These are phyloP conservation scores for Alauda arvensis DNA, from an alignment of 2,797 vertebrate species.

Conservation along the genomic window DNA sequence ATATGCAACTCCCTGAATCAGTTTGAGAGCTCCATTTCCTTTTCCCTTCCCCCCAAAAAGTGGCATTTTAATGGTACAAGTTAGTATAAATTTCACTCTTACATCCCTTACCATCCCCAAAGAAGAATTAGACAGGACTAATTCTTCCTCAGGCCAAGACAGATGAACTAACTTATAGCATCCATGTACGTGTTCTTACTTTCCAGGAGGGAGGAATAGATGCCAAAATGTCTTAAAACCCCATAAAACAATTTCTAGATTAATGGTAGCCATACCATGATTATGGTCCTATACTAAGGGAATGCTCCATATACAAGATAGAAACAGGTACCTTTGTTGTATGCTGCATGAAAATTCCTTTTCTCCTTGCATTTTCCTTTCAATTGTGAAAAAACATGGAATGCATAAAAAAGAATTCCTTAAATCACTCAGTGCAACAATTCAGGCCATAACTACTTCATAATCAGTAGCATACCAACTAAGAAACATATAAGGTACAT, in stretches of 20 bases:
- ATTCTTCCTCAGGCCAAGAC: background rate
- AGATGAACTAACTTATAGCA: background rate
- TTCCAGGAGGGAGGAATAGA: background rate
- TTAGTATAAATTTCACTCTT: background rate
- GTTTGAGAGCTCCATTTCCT: background rate
- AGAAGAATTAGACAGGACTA: background rate
- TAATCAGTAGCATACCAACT: background rate
- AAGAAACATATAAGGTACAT: background rate
- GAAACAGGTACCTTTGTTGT: background rate
- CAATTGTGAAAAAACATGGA: background rate
- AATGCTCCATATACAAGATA: background rate
- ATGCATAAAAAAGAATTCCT: background rate
- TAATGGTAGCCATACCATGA: rapidly evolving
- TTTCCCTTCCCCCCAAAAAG: background rate
- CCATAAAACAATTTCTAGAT: background rate
- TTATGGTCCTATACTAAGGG: background rate
- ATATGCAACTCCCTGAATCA: background rate
- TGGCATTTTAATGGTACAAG: background rate
- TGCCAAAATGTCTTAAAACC: background rate
- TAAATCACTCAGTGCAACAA: background rate
- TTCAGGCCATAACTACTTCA: background rate
- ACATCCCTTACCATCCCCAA: background rate
- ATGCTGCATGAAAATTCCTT: background rate
- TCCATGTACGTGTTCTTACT: background rate
- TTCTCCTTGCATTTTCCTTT: background rate